phyloP scores from a whole-genome alignment of 2,888 invertebrate genomes.

The Volucella zonaria region DNA sequence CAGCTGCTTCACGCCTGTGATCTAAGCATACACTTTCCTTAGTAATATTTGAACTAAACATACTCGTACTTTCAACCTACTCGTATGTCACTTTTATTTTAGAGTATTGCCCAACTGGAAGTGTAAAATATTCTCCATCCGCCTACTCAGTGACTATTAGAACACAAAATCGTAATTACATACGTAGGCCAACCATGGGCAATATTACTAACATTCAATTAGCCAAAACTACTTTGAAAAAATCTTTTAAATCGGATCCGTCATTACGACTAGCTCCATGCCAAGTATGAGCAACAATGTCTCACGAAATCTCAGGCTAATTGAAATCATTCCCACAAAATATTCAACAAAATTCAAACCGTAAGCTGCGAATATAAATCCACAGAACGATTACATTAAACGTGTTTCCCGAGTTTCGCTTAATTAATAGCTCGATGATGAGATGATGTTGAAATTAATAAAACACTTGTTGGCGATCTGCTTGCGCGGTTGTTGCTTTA shows the following conservation, averaged over 20 bases:
- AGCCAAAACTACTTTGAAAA: conserved; percentile 19
- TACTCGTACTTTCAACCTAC: too few relatives aligned
- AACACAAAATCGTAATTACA: too few relatives aligned
- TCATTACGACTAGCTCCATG: conserved; percentile 36
- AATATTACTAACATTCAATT: conserved; percentile 29
- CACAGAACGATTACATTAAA: conserved; percentile 20
- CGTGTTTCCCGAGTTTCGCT: conserved; percentile 21
- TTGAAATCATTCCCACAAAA: conserved; percentile 31
- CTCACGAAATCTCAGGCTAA: conserved; percentile 30
- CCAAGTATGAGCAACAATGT: conserved; percentile 26
- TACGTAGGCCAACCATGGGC: background rate
- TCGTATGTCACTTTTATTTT: too few relatives aligned
- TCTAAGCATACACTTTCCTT: too few relatives aligned
- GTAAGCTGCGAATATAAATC: background rate
- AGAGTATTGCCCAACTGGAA: too few relatives aligned
- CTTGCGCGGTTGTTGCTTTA: conserved; percentile 19
- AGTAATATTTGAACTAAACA: too few relatives aligned
- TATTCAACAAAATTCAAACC: background rate
- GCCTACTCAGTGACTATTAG: too few relatives aligned
- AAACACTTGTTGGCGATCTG: conserved; percentile 21
- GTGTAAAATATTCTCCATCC: too few relatives aligned
- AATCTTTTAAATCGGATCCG: conserved; percentile 31
- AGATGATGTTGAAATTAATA: conserved; percentile 56
- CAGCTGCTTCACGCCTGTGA: too few relatives aligned
- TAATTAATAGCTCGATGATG: conserved; percentile 47